phyloP scores from a whole-genome alignment of 2,113 vertebrate genomes.

The Epinephelus lanceolatus region DNA sequence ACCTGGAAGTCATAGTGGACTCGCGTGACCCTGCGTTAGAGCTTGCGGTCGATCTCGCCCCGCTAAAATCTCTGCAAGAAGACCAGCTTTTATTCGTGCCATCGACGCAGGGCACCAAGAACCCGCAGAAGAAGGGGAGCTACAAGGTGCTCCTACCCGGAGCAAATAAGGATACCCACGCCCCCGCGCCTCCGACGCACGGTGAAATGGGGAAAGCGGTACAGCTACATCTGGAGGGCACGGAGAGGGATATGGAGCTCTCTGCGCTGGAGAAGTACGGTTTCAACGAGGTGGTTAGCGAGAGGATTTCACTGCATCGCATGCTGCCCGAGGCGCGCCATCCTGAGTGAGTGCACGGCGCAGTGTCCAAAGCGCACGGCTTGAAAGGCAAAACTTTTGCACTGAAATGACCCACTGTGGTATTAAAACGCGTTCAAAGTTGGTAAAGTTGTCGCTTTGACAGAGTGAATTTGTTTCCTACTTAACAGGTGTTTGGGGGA shows the following conservation, averaged over 20 bases:
- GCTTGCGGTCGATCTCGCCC: conserved; percentile 77
- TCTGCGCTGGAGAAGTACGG: conserved; percentile 73
- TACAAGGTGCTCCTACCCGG: conserved; percentile 85
- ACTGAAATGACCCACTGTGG: neutral
- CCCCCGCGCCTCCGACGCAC: conserved; percentile 26
- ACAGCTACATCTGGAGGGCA: neutral
- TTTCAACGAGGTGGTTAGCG: conserved; percentile 83
- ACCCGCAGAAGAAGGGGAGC: conserved; percentile 72
- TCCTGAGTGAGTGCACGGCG: conserved; percentile 86
- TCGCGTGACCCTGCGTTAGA: conserved; percentile 80
- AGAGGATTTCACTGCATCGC: conserved; percentile 82
- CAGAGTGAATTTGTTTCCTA: neutral
- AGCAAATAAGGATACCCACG: conserved; percentile 25
- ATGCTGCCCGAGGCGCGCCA: conserved; percentile 88
- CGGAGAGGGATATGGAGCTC: conserved; percentile 48
- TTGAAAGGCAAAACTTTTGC: neutral
- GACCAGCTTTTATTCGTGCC: conserved; percentile 87
- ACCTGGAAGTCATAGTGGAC: conserved; percentile 86
- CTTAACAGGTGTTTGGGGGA: conserved; percentile 86
- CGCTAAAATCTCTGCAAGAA: conserved; percentile 87
- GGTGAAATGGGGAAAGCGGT: conserved; percentile 29
- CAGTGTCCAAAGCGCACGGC: neutral
- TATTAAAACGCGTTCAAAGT: neutral
- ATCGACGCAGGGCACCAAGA: conserved; percentile 74
- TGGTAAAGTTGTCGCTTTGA: neutral